phyloP scores from a whole-genome alignment of 2,888 invertebrate species.

The Pelosia muscerda region DNA sequence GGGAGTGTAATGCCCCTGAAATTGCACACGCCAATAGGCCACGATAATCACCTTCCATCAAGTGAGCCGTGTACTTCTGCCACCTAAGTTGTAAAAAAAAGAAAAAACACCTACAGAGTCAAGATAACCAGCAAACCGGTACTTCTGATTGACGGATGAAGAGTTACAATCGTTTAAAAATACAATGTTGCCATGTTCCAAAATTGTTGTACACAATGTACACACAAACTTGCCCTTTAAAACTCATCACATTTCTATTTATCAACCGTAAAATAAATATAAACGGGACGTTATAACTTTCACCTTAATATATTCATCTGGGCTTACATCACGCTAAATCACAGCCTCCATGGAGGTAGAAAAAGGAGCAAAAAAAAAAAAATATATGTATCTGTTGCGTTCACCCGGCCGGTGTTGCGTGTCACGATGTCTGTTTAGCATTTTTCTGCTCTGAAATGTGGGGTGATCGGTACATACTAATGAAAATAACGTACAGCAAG shows the following conservation, averaged over 20 bases:
- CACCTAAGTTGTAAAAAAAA: no score
- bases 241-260: background rate
- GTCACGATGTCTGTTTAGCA: conserved; percentile 48
- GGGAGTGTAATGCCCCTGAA: no score
- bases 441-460: conserved; percentile 39
- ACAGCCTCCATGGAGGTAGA: conserved; percentile 9
- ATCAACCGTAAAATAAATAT: background rate
- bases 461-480: conserved; percentile 8
- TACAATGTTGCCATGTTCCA: no score
- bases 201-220: no score
- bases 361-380: conserved; percentile 30
- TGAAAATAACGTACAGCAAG: background rate
- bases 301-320: conserved; percentile 30
- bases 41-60: no score
- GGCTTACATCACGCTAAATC: conserved; percentile 39
- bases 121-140: no score
- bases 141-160: no score
- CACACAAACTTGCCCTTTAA: background rate
- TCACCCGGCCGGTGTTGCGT: conserved; percentile 24
- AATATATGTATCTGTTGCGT: conserved; percentile 25
- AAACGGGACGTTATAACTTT: background rate
- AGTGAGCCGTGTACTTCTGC: no score
- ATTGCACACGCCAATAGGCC: no score
- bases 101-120: no score
- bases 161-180: no score